Evolutionary conservation across 2,888 invertebrate genomes (phyloP).

Genomic region (Archips xylosteana): DNA sequence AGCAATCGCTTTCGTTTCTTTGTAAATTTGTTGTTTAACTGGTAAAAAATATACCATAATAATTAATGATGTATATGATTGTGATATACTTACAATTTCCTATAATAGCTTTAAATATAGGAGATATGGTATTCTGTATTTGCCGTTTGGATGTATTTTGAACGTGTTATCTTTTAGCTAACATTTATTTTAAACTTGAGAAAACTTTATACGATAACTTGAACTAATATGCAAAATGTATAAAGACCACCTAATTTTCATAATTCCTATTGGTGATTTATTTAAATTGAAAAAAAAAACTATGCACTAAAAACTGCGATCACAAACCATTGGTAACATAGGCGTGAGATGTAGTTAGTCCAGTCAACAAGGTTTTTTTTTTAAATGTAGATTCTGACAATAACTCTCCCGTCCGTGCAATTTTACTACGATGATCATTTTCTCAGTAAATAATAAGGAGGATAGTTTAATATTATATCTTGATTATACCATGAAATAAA

Average conservation of each 20-base stretch:
- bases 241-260: neutral
- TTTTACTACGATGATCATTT: neutral
- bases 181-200: neutral
- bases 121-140: slow-evolving; percentile 44
- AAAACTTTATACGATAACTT: neutral
- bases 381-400: neutral
- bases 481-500: neutral
- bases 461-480: neutral
- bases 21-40: slow-evolving; percentile 32
- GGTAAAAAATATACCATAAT: slow-evolving; percentile 25
- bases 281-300: neutral
- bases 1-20: slow-evolving; percentile 14
- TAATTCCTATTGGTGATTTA: neutral
- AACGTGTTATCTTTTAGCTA: neutral
- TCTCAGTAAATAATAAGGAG: neutral
- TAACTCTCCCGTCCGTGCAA: neutral
- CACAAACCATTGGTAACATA: neutral
- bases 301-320: neutral
- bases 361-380: neutral
- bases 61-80: slow-evolving; percentile 41
- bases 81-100: slow-evolving; percentile 53
- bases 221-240: neutral
- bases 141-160: slow-evolving; percentile 6
- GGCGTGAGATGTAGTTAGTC: neutral
- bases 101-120: slow-evolving; percentile 53